Percentiles rank a stretch among this genome's conserved stretches.
phyloP scores from a whole-genome alignment of 1,140 invertebrate genomes.

The Drosophila rufa region DNA sequence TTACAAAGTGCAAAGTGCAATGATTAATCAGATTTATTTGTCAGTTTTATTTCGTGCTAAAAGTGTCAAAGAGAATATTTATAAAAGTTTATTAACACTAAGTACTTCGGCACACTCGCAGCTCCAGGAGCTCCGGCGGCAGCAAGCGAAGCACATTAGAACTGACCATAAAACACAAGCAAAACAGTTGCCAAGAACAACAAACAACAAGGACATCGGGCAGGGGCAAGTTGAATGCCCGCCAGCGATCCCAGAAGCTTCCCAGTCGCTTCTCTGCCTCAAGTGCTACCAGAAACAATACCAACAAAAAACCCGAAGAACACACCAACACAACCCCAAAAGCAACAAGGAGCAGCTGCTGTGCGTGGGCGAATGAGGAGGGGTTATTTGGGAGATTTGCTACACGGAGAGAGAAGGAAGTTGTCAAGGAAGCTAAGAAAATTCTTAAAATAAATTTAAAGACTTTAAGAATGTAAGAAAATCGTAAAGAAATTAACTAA shows the following conservation, averaged over 20 bases:
- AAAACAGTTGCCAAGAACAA: conserved; percentile 78
- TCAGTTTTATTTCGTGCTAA: conserved; percentile 84
- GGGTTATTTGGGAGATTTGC: conserved; percentile 3
- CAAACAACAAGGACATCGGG: conserved; percentile 44
- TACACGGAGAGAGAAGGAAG: background rate
- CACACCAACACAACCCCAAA: conserved; percentile 22
- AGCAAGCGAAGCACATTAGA: conserved; percentile 62
- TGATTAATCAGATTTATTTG: conserved; percentile 84
- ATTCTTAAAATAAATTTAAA: background rate
- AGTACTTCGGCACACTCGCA: conserved; percentile 62
- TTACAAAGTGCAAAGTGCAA: conserved; percentile 78
- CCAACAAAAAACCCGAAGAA: conserved; percentile 22
- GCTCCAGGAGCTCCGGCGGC: conserved; percentile 13
- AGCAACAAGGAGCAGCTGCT: conserved; percentile 34
- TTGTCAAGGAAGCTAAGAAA: background rate
- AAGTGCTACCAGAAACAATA: conserved; percentile 61
- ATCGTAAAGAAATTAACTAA: background rate
- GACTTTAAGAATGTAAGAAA: too few relatives aligned
- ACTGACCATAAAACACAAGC: conserved; percentile 82
- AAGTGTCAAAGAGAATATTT: conserved; percentile 84
- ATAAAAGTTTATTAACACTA: conserved; percentile 84
- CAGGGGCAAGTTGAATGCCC: conserved; percentile 68
- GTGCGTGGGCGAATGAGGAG: conserved; percentile 7
- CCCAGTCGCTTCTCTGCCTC: conserved; percentile 34
- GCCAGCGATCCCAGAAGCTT: conserved; percentile 51